phyloP scores from a whole-genome alignment of 2,797 vertebrate species.

The Passerculus sandwichensis region DNA sequence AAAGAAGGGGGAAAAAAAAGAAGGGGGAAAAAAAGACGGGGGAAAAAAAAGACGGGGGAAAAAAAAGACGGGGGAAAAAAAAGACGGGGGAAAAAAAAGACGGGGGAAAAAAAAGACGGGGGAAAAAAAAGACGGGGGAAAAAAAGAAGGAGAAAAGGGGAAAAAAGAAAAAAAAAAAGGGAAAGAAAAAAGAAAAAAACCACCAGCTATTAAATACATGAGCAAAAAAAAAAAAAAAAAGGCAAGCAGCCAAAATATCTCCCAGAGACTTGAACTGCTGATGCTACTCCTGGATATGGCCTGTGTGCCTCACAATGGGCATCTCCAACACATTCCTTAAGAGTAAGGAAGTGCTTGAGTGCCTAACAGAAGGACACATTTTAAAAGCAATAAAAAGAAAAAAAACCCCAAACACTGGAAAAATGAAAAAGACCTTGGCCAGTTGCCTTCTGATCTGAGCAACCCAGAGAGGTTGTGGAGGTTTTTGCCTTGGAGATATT shows the following conservation, averaged over 20 bases:
- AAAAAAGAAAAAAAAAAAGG: no score
- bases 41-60: no score
- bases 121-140: no score
- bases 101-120: no score
- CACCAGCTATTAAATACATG: background rate
- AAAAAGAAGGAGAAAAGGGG: no score
- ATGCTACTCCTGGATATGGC: background rate
- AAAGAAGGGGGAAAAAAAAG: no score
- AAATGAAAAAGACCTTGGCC: rapidly evolving
- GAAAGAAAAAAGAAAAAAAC: no score
- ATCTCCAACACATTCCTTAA: background rate
- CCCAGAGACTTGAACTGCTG: background rate
- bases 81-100: no score
- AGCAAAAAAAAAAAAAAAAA: background rate
- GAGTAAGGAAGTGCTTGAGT: background rate
- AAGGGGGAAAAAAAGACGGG: no score
- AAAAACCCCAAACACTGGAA: rapidly evolving
- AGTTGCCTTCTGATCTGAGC: background rate
- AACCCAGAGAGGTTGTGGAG: background rate
- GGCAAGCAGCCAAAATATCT: slow-evolving; percentile 27
- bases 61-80: no score
- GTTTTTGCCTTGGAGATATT: background rate
- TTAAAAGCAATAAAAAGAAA: background rate
- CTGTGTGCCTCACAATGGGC: background rate
- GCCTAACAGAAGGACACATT: background rate